phyloP scores from a whole-genome alignment of 2,113 vertebrate genomes.

The Zosterops japonicus region DNA sequence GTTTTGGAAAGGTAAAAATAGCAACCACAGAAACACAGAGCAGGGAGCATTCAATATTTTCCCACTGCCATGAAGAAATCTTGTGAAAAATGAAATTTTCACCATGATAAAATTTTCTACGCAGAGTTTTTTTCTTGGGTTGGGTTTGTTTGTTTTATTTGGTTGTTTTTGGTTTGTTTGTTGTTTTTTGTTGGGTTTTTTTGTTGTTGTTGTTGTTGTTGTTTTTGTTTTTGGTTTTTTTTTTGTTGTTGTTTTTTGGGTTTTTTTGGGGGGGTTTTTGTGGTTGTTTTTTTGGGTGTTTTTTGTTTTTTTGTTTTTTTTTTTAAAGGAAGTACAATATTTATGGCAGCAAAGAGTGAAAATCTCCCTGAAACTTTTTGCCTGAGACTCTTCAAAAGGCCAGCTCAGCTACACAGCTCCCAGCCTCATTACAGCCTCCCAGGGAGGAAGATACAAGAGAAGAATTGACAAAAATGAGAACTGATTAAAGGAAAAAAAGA shows the following conservation, averaged over 20 bases:
- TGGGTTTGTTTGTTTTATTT: not conserved
- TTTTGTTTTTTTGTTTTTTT: no score
- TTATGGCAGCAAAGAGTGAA: not conserved
- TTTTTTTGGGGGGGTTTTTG: no score
- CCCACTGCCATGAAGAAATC: not conserved
- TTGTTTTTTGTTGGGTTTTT: no score
- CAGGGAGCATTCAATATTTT: not conserved
- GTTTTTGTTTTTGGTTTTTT: no score
- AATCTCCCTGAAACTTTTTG: not conserved
- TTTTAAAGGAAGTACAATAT: not conserved
- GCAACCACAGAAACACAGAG: not conserved
- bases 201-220: no score
- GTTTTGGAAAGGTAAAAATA: conserved; percentile 4
- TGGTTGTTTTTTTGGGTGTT: no score
- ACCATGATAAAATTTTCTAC: not conserved
- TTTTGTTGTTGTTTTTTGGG: no score
- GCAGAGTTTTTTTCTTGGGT: not conserved
- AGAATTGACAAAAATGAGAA: not conserved
- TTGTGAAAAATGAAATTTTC: not conserved
- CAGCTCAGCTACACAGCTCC: not conserved
- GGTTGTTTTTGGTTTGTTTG: accelerated
- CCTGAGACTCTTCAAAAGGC: not conserved
- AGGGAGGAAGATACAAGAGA: not conserved
- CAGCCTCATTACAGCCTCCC: not conserved
- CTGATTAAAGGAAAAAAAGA: not conserved